These are phyloP conservation scores for Potorous gilbertii DNA, from an alignment of 2,797 vertebrate species.

Conservation along the genomic window DNA sequence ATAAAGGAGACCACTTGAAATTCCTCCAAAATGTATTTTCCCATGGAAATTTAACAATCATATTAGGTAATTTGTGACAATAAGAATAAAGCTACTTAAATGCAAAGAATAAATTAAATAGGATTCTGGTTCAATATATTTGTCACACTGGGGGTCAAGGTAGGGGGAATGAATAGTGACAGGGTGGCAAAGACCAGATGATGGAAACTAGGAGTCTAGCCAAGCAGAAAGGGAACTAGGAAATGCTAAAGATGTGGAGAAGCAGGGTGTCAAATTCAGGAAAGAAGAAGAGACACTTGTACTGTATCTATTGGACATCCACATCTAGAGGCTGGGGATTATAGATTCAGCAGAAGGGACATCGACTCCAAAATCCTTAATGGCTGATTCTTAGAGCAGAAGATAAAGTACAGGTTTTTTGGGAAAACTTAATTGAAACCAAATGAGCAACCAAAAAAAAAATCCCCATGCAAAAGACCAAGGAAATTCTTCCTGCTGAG, in stretches of 20 bases:
- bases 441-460: not conserved
- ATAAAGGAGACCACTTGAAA: not conserved
- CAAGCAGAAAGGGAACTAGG: not conserved
- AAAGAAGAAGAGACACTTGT: not conserved
- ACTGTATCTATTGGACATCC: not conserved
- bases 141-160: not conserved
- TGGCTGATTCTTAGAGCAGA: not conserved
- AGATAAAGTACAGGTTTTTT: not conserved
- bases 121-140: not conserved
- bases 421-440: not conserved
- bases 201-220: not conserved
- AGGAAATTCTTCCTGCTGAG: not conserved
- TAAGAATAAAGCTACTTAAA: slow-evolving; percentile 31
- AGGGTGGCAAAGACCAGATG: not conserved
- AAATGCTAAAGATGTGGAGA: not conserved
- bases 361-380: not conserved
- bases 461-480: not conserved
- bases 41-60: not conserved
- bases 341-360: not conserved
- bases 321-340: not conserved
- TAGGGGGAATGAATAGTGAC: not conserved
- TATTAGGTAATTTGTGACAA: not conserved
- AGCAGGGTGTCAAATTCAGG: not conserved
- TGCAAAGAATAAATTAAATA: not conserved
- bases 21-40: not conserved